Conservation (phyloP, 1,140 invertebrate genomes). For the Brachionus rotundiformis region DNA sequence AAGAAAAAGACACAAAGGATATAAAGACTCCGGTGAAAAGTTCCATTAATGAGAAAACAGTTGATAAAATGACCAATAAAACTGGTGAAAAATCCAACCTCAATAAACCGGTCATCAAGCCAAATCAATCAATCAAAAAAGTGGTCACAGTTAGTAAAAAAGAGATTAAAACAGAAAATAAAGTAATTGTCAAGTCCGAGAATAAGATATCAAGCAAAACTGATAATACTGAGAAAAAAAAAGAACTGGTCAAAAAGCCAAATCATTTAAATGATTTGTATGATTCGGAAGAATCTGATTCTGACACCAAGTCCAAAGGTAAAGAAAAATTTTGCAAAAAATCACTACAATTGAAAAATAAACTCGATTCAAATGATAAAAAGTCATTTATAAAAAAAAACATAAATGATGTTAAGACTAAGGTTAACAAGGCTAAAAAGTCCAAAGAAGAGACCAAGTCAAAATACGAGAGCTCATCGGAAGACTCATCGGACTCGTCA, state of each 20-base stretch:
- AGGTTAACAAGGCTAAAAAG: background rate
- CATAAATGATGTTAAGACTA: background rate
- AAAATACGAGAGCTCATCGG: background rate
- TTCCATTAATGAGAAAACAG: background rate
- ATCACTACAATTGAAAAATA: background rate
- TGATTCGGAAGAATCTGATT: constrained; percentile 36
- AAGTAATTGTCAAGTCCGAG: background rate
- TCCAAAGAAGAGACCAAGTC: background rate
- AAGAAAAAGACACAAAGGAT: background rate
- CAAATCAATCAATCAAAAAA: background rate
- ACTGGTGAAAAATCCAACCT: background rate
- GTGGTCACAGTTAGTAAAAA: background rate
- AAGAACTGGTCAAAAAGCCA: background rate
- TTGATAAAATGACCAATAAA: too few species aligned
- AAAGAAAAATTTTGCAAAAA: background rate
- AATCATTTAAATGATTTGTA: constrained; percentile 44
- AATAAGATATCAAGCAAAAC: background rate
- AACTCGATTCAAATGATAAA: constrained; percentile 10
- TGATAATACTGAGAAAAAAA: constrained; percentile 27
- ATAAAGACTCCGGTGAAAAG: background rate
- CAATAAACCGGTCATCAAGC: background rate
- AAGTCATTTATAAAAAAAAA: background rate
- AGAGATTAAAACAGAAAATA: background rate
- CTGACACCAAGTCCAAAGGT: background rate
- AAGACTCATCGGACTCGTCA: background rate